A percentile compares a stretch with the other conserved stretches of the same genome.
Conservation (phyloP, 2,888 invertebrate species). For the Stenolophus ochropezus region DNA sequence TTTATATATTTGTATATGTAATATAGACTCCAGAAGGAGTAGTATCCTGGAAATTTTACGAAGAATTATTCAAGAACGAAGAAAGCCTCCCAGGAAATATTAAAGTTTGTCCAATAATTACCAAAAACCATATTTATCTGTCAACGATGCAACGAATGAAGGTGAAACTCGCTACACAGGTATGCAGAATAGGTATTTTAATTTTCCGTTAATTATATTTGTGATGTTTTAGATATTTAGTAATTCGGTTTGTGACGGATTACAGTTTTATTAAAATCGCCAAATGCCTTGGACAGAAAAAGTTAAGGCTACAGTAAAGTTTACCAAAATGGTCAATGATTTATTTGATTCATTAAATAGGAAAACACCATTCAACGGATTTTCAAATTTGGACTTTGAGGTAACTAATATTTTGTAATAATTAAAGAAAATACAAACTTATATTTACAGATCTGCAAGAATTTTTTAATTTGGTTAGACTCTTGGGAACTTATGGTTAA, state of each 20-base stretch:
- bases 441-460: slow-evolving; percentile 36
- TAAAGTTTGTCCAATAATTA: no score
- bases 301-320: slow-evolving; percentile 34
- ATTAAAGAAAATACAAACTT: not conserved
- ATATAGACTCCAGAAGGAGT: no score
- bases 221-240: not conserved
- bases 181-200: not conserved
- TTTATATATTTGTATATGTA: no score
- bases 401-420: not conserved
- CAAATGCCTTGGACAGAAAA: not conserved
- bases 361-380: slow-evolving; percentile 35
- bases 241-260: not conserved
- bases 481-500: slow-evolving; percentile 44
- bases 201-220: not conserved
- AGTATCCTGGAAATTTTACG: no score
- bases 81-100: no score
- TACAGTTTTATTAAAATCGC: no score
- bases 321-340: slow-evolving; percentile 41
- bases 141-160: not conserved
- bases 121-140: no score
- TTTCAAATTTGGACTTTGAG: slow-evolving; percentile 22
- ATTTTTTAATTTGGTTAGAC: slow-evolving; percentile 30
- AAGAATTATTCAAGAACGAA: no score
- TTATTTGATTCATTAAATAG: slow-evolving; percentile 56
- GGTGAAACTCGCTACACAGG: no score